Base-by-base conservation (phyloP, 2,888 invertebrate species). In the Cephus runcator region DNA sequence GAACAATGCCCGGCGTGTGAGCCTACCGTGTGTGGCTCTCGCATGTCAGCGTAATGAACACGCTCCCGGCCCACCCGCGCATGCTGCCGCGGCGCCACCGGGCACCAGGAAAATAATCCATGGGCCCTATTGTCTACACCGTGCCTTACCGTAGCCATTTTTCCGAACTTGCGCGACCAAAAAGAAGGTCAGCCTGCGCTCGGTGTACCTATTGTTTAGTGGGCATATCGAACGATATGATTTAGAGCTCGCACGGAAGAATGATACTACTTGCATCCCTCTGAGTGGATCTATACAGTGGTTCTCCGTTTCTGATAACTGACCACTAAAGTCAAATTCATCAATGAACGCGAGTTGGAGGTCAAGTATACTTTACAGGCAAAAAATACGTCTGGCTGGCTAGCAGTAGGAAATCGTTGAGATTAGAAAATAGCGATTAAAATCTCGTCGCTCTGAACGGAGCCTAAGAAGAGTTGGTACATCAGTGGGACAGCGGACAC, bases 11-110 rank as follows among this genome's bases (percentile, higher is more conserved):
- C 77, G 75, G 77, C 40, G 75, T 76, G 77, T 79, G 79, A 77
- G 81, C 75, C 77, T 79, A 79, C 81, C 80, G 79, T 81, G 81
- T 82, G 80, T 80, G 81, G 81, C 78, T 80, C 73, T 81, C 81
- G 83, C 83, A 84, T 85, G 87, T 85, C 85, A 85, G 83, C 83
- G 86, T 88, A 89, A 89, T 88, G 88, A 89, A 88, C 87, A 85
- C 84, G 85, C 82, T 81, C 81, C 80, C 75, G 85, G 87, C 85
- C 88, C 87, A 88, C 88, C 87, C 85, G 86, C 79, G 82, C 81
- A 82, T 31, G 74, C 75, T 69, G 40, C 36, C 36, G 35, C 4
- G 35, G 75, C 75, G 78, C 75, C 75, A 78, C 34, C 34, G 68
- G 34, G 34, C 71, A 12, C 31, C 71, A 73, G 78, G 75, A 78